Percentiles rank a stretch among this genome's conserved stretches.
Evolutionary conservation across 2,797 vertebrate genomes (phyloP).

Genomic region (Euphonia xanthogaster): DNA sequence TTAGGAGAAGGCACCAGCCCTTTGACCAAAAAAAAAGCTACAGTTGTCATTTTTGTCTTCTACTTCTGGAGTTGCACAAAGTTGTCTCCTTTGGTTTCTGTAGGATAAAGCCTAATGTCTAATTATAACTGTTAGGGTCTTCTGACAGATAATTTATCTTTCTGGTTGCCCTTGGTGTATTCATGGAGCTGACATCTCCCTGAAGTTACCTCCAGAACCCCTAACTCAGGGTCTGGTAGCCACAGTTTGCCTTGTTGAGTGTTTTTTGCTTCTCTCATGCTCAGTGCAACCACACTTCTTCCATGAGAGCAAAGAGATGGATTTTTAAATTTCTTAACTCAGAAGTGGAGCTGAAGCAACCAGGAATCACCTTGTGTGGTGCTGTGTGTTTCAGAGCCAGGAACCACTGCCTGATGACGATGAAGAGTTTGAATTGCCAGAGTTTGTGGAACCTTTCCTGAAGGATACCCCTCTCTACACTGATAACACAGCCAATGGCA

Average conservation of each 20-base stretch:
- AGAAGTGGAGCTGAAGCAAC: neutral
- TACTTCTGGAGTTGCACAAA: neutral
- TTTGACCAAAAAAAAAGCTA: rapidly evolving
- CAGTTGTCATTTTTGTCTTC: neutral
- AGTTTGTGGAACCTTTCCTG: constrained; percentile 95
- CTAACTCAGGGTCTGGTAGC: neutral
- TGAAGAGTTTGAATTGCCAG: constrained; percentile 97
- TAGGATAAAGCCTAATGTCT: neutral
- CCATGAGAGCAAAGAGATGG: neutral
- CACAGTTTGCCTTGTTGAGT: neutral
- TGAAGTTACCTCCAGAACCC: neutral
- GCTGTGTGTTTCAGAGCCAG: constrained; percentile 83
- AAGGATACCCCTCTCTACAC: constrained; percentile 97
- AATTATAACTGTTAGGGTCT: neutral
- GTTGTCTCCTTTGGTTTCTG: neutral
- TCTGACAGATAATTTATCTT: neutral
- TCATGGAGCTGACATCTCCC: neutral
- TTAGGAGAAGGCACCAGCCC: neutral
- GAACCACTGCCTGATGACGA: constrained; percentile 97
- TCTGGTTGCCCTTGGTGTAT: neutral
- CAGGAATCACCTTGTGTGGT: neutral
- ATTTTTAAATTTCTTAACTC: neutral
- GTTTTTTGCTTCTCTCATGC: neutral
- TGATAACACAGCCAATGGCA: constrained; percentile 97
- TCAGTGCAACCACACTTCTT: neutral